phyloP scores from a whole-genome alignment of 2,113 vertebrate species.

The Barnardius zonarius region DNA sequence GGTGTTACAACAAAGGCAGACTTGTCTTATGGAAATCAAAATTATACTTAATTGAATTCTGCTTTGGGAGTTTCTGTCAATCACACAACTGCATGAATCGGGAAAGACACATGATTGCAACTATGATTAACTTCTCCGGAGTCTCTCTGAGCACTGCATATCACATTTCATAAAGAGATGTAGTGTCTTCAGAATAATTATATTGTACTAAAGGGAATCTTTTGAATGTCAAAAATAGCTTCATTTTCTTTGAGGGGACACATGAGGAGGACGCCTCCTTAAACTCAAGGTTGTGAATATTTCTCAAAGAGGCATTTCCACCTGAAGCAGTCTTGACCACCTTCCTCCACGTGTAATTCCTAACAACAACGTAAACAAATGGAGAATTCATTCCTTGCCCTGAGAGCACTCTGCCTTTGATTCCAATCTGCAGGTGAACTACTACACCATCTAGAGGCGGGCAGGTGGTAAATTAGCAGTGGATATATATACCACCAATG shows the following conservation, averaged over 20 bases:
- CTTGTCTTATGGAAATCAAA: conserved; percentile 58
- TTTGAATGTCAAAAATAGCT: not conserved
- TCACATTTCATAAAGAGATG: not conserved
- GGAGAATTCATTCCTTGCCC: not conserved
- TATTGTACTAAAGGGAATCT: not conserved
- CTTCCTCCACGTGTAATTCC: not conserved
- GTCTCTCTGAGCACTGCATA: not conserved
- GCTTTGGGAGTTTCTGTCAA: conserved; percentile 62
- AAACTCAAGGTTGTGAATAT: not conserved
- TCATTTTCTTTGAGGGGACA: not conserved
- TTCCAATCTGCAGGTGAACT: not conserved
- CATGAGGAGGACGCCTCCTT: not conserved
- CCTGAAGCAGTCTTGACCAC: not conserved
- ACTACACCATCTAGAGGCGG: not conserved
- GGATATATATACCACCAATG: not conserved
- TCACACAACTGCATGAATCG: conserved; percentile 18
- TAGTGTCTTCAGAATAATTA: not conserved
- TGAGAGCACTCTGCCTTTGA: not conserved
- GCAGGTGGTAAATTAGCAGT: not conserved
- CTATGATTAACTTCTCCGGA: conserved; percentile 47
- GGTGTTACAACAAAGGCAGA: conserved; percentile 50
- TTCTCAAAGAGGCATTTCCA: not conserved
- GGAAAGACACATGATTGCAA: conserved; percentile 7
- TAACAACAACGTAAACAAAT: not conserved
- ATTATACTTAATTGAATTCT: conserved; percentile 65